These are phyloP conservation scores for Lepus americanus DNA, from an alignment of 2,113 vertebrate genomes.

Conservation along the genomic window DNA sequence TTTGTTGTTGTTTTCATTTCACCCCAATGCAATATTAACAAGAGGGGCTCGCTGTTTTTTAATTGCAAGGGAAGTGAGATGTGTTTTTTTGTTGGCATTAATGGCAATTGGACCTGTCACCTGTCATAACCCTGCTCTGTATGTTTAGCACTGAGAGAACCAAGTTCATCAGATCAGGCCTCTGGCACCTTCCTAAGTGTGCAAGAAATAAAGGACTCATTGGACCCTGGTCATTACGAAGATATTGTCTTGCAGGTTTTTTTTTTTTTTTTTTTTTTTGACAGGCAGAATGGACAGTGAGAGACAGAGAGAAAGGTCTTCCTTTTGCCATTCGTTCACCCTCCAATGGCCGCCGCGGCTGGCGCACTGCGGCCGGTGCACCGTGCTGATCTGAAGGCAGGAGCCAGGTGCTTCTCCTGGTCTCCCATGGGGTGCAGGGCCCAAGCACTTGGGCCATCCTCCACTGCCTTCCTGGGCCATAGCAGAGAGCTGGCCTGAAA, in stretches of 20 bases:
- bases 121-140: neutral
- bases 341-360: too few species aligned
- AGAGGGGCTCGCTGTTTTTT: neutral
- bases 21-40: neutral
- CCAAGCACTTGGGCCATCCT: too few species aligned
- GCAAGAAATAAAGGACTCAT: conserved; percentile 24
- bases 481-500: too few species aligned
- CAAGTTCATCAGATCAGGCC: conserved; percentile 4
- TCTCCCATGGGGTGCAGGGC: too few species aligned
- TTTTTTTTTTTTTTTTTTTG: too few species aligned
- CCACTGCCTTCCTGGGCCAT: too few species aligned
- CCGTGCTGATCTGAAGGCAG: too few species aligned
- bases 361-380: too few species aligned
- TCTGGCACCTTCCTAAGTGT: neutral
- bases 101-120: neutral
- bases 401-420: too few species aligned
- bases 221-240: conserved; percentile 43
- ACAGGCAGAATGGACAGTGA: too few species aligned
- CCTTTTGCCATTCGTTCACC: too few species aligned
- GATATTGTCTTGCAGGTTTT: neutral
- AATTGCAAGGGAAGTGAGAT: conserved; percentile 55
- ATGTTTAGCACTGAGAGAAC: neutral
- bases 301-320: too few species aligned
- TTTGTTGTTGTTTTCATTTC: neutral
- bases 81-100: conserved; percentile 1